Evolutionary conservation across 37 sponge, comb jelly and placozoan species (phyloP).

Genomic region (Tethya wilhelma): DNA sequence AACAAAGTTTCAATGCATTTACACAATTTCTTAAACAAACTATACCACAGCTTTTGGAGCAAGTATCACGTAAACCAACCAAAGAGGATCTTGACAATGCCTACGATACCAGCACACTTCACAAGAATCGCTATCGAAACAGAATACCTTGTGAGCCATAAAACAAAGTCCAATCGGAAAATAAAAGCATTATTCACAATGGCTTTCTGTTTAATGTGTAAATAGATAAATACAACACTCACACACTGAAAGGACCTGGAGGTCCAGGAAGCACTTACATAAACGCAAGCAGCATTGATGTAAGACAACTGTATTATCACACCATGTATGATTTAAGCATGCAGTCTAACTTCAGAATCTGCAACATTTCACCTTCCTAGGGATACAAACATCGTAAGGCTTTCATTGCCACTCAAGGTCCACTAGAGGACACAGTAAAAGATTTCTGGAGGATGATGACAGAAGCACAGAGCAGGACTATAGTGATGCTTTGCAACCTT

Average conservation of each 20-base stretch:
- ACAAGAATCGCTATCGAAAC: conserved; percentile 26
- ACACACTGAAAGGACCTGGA: too few relatives aligned
- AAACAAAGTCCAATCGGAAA: too few relatives aligned
- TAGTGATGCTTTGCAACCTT: conserved; percentile 32
- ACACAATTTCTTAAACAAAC: background rate
- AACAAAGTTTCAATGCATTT: background rate
- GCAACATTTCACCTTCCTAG: background rate
- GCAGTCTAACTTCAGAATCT: too few relatives aligned
- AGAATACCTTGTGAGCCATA: conserved; percentile 8
- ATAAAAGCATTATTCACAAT: too few relatives aligned
- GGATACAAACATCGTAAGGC: conserved; percentile 48
- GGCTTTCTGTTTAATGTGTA: background rate
- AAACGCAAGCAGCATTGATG: too few relatives aligned
- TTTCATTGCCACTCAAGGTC: conserved; percentile 47
- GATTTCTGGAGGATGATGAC: conserved; percentile 57
- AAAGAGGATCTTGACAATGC: conserved; percentile 8
- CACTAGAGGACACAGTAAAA: conserved; percentile 39
- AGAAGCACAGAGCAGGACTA: conserved; percentile 19
- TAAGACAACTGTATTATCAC: background rate
- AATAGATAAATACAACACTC: background rate
- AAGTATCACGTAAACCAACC: conserved; percentile 26
- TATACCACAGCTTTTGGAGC: conserved; percentile 30
- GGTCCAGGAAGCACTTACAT: too few relatives aligned
- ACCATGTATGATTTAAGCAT: too few relatives aligned
- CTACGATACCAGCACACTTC: background rate